phyloP scores from a whole-genome alignment of 2,888 invertebrate genomes.

The Alloplasta piceator region DNA sequence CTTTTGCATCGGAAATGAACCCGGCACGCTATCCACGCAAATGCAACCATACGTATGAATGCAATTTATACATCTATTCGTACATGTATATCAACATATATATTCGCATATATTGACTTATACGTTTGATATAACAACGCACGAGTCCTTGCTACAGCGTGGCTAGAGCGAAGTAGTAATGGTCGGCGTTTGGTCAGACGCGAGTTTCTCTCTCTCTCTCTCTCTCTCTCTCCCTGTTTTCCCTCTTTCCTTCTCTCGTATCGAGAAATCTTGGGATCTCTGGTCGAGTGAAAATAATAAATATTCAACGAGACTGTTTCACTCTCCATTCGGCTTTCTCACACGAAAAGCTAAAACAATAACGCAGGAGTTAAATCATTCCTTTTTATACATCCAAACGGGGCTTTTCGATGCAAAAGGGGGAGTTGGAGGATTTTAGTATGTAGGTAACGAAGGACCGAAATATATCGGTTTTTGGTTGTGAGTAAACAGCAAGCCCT shows the following conservation, averaged over 20 bases:
- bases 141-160: neutral
- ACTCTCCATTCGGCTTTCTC: neutral
- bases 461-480: slow-evolving; percentile 72
- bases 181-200: slow-evolving; percentile 54
- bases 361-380: slow-evolving; percentile 9
- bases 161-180: slow-evolving; percentile 48
- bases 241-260: neutral
- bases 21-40: slow-evolving; percentile 52
- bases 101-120: neutral
- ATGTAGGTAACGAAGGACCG: slow-evolving; percentile 61
- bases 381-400: neutral
- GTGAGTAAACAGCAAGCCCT: slow-evolving; percentile 75
- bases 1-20: slow-evolving; percentile 53
- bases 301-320: slow-evolving; percentile 58
- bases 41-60: slow-evolving; percentile 5
- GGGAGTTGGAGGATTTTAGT: slow-evolving; percentile 49
- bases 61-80: neutral
- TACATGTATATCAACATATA: neutral
- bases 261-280: slow-evolving; percentile 21
- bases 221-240: slow-evolving; percentile 1
- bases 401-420: slow-evolving; percentile 21
- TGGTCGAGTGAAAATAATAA: slow-evolving; percentile 47
- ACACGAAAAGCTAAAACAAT: slow-evolving; percentile 33
- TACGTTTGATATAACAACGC: neutral
- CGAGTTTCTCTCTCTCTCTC: slow-evolving; percentile 6